Base-by-base conservation (phyloP, 2,113 vertebrate genomes). In the Etia nguti region DNA sequence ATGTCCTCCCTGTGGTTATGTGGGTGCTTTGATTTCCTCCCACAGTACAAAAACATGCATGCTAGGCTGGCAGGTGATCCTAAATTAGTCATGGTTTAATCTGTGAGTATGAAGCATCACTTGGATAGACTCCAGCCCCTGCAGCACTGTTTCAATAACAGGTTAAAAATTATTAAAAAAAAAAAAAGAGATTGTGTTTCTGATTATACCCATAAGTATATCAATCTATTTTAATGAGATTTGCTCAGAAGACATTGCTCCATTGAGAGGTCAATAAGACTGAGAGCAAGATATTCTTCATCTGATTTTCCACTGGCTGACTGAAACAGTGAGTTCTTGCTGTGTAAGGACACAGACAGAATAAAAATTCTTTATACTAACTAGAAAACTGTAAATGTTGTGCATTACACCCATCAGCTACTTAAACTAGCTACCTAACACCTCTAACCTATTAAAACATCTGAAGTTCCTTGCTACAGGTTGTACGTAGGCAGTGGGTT, bases 401-500 rank as follows among this genome's bases (percentile, higher is more conserved):
- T n/a, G 50, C 9, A 9, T 52, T 52, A 52, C 50, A 52, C 4
- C 43, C 10, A 77, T 50, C 18, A 77, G 41, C 6, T 48, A 29
- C 70, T 48, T 75, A 29, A 75, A 48, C 26, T 26, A 73, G 41
- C 68, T 48, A 26, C 41, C 70, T 50, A 48, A 48, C 9, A 5
- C 24, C 43, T 75, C 70, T 77, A 48, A 50, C 70, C 43, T 6
- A 20, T 77, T 77, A 48, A 77, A 26, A 12, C 70, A 75, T 75
- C 70, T 75, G 70, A 75, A 75, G 70, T 29, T 26, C 9, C 68
- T 50, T 16, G 6, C 43, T 10, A 75, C 24, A 20, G 43, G 70
- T 50, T 20, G 3, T 0, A 8, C 6, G 6, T 26, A 20, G 15
- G 70, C 43, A 1, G 43, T 50, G 16, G 43, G 2, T 12, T 12